Base-by-base conservation (phyloP, 2,888 invertebrate species). In the Digitonthophagus gazella region DNA sequence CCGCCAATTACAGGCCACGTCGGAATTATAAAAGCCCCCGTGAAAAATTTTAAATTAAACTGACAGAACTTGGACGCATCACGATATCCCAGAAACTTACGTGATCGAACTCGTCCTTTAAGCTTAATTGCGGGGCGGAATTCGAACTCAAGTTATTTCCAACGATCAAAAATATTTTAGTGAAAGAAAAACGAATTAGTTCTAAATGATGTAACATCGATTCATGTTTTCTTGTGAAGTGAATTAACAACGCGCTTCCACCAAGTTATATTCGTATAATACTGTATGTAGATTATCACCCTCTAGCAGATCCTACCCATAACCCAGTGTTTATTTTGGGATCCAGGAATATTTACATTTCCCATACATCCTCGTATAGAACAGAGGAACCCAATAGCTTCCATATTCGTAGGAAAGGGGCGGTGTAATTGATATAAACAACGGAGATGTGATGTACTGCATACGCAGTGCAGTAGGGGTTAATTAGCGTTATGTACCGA, bases 1-100 rank as follows among this genome's bases (percentile, higher is more conserved):
- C 67, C 67, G 67, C 65, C 70, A 70, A 70, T 70, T 70, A 70
- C 70, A 68, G 65, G 65, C 65, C 65, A 67, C 70, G 70, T 58
- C 55, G 55, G 63, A 70, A 70, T 70, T 70, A 70, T 67, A 65
- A 68, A 65, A 57, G 64, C 64, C 66, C 65, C 15, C 44, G 54
- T 28, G 65, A 63, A 68, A 72, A 73, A 72, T 69, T 73, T 73
- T 71, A 73, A 73, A 73, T 73, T 72, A 72, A 73, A 73, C 71
- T 70, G 73, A 72, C 74, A 71, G 71, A 73, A 73, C 68, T 73
- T 72, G 61, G 61, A 64, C 69, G 58, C 70, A 18, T 5, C 19
- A 6, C 61, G 61, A 19, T 20, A 61, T 19, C 18, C 61, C 14
- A 5, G 61, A 58, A 19, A 19, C 18, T 14, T 18, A 61, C 61